Evolutionary conservation across 1,140 invertebrate genomes (phyloP), one percentile per base, ranked within the genome.

Genomic region (Caerostris extrusa): DNA sequence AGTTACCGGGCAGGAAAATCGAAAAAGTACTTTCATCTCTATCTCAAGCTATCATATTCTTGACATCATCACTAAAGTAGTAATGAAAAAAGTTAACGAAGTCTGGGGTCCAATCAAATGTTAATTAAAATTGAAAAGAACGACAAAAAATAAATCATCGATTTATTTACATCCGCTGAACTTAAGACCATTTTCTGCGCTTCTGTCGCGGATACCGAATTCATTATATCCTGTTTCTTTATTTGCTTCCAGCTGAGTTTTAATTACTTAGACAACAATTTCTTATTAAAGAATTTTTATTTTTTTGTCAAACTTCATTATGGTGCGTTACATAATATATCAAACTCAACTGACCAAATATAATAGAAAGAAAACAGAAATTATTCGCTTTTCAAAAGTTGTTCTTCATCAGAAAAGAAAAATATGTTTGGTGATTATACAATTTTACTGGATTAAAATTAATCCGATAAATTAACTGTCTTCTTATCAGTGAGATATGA

Each of bases 41-140:
- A 50, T 50, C 8, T 5, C 4, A 77, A 77, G 71, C 53, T 77
- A 77, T 77, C 69, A 77, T 77, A 77, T 50, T 50, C 19, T 77
- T 77, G 71, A 77, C 71, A 77, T 77, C 71, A 5, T 77, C 71
- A 77, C 71, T 77, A 77, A 77, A 50, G 71, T 12, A 77, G 34
- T 50, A 77, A 77, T 12, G 71, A 77, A 77, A 77, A 64, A 77
- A 77, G 34, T 77, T 77, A 77, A 77, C 71, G 71, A 77, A 77
- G 8, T 12, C 8, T 50, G 71, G 50, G 71, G 50, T 77, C 34
- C 83, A 34, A 58, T 85, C 83, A 85, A 85, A 85, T 85, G 83
- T 85, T 85, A 85, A 85, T 85, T 85, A 85, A 85, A 85, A 58
- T 85, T 58, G 83, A 85, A 85, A 85, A 56, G 82, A 12, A 85